These are phyloP conservation scores for Sinocyclocheilus rhinocerous DNA, from an alignment of 2,113 vertebrate genomes.

Conservation along the genomic window DNA sequence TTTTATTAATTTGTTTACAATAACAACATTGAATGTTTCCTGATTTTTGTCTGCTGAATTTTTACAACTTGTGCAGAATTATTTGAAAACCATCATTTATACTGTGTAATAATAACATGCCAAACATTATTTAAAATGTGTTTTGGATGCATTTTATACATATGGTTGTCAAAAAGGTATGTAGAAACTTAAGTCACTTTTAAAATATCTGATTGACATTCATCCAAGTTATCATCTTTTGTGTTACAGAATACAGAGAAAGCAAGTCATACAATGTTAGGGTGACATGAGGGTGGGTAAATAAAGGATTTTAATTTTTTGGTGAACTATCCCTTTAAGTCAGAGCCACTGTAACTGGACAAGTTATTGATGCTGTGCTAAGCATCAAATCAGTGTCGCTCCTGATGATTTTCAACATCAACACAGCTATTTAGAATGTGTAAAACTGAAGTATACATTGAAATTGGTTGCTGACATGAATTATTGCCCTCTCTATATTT, in stretches of 20 bases:
- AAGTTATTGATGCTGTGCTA: not conserved
- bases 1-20: not conserved
- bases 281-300: not conserved
- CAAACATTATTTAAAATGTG: not conserved
- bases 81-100: not conserved
- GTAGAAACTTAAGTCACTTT: not conserved
- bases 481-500: conserved; percentile 10
- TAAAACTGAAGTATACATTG: not conserved
- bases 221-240: not conserved
- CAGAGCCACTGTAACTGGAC: not conserved
- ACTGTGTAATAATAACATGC: not conserved
- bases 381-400: conserved; percentile 17
- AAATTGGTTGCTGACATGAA: not conserved
- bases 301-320: not conserved
- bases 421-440: no score
- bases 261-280: not conserved
- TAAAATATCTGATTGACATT: not conserved
- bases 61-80: not conserved
- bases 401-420: not conserved
- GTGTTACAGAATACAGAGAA: not conserved
- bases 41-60: not conserved
- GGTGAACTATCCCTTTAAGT: not conserved
- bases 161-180: not conserved
- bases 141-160: not conserved
- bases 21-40: not conserved